A percentile compares a stretch with the other conserved stretches of the same genome.
These are phyloP conservation scores for Drosophila melanosoma DNA, from an alignment of 2,888 invertebrate genomes.

Conservation along the genomic window DNA sequence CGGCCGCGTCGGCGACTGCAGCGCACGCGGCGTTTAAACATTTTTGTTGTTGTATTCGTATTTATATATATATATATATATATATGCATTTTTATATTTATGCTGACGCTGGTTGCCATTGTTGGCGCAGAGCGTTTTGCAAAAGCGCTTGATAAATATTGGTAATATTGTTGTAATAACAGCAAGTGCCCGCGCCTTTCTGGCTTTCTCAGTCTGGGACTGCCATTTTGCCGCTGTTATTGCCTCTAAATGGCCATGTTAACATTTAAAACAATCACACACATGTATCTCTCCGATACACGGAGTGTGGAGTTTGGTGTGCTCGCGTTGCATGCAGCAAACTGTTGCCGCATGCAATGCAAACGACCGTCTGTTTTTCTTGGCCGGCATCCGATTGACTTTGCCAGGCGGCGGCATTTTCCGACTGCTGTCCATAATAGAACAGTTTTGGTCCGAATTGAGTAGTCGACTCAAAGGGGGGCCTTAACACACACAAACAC, in stretches of 20 bases:
- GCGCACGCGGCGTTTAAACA: conserved; percentile 67
- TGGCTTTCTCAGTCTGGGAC: conserved; percentile 65
- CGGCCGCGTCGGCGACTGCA: conserved; percentile 48
- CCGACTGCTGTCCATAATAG: conserved; percentile 66
- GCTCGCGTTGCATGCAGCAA: conserved; percentile 63
- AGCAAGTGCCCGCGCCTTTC: conserved; percentile 77
- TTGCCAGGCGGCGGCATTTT: conserved; percentile 50
- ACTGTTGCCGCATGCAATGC: conserved; percentile 69
- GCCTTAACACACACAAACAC: conserved; percentile 25
- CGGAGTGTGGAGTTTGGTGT: conserved; percentile 1
- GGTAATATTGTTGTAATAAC: conserved; percentile 79
- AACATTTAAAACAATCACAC: conserved; percentile 81
- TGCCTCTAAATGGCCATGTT: conserved; percentile 81
- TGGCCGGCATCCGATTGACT: conserved; percentile 57
- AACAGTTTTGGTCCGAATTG: conserved; percentile 67
- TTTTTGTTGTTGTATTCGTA: conserved; percentile 29
- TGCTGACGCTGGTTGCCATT: conserved; percentile 73
- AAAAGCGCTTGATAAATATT: conserved; percentile 75
- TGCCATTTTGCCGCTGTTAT: conserved; percentile 81
- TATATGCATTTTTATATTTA: conserved; percentile 55
- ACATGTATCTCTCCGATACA: conserved; percentile 57
- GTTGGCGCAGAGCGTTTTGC: conserved; percentile 59
- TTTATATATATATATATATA: neutral
- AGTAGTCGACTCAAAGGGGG: conserved; percentile 53
- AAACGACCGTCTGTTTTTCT: conserved; percentile 52